Base-by-base conservation (phyloP, 2,113 vertebrate genomes). In the Pionites leucogaster region DNA sequence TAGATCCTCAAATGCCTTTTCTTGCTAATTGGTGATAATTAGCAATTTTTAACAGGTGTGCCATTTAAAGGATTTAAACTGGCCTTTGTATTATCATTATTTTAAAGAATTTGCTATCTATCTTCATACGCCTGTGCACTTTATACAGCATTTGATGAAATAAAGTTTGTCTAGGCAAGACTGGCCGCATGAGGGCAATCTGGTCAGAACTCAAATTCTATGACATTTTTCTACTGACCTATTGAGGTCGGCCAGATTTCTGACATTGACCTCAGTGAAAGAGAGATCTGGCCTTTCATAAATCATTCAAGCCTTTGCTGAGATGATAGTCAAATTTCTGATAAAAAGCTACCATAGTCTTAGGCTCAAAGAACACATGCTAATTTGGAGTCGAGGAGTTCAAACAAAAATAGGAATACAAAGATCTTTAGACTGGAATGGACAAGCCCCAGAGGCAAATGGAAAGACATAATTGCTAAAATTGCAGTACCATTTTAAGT, bases 401-500 rank as follows among this genome's bases (percentile, higher is more conserved):
- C 28, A 72, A 70, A 46, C 67, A 78, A 91, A 95, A 94, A 93
- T 64, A 93, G 18, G 76, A 92, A 82, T 80, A 94, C 29, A 95
- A 59, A 83, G 78, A 80, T 68, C 77, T 89, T 94, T 79, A 83
- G 64, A 44, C 35, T 10, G 8, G 80, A 95, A 83, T 1, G 13
- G 68, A 78, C 50, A 92, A 93, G 59, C 77, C 95, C 88, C 50
- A 91, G 76, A 95, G 90, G 93, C 88, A 95, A 95, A 95, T 77
- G 72, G 92, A 68, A 90, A 94, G 90, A 55, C 63, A 47, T 62
- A 82, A 82, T 75, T 87, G 41, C 86, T 95, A 88, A 95, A 97
- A 96, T 67, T 90, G 77, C 0, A 1, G 31, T 91, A 65, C 91
- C 83, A 84, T 27, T 91, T 77, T 90, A 90, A 80, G 85, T 87